Evolutionary conservation across 1,140 invertebrate species (phyloP).

Genomic region (Diorhabda elongata): DNA sequence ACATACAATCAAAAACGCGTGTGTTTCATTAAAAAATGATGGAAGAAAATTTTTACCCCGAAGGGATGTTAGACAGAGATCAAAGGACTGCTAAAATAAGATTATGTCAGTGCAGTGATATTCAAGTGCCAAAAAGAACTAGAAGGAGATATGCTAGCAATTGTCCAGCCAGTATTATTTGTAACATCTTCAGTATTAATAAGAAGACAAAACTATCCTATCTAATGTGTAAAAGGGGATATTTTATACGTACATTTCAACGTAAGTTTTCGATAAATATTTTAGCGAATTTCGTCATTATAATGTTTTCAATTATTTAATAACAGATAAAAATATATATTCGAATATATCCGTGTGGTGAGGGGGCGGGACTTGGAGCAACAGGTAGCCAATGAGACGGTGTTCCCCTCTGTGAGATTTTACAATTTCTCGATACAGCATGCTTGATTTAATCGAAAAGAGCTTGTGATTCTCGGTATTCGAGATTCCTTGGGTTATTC

Average conservation of each 20-base stretch:
- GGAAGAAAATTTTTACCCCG: conserved; percentile 25
- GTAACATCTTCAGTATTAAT: conserved; percentile 10
- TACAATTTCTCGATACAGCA: conserved; percentile 20
- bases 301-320: too few relatives aligned
- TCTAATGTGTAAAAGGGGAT: conserved; percentile 21
- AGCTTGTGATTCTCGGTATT: conserved; percentile 19
- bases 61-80: conserved; percentile 40
- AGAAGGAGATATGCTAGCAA: conserved; percentile 10
- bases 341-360: conserved; percentile 22
- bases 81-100: conserved; percentile 36
- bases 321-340: not conserved
- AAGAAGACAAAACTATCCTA: conserved; percentile 21
- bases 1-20: conserved; percentile 21
- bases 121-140: conserved; percentile 16
- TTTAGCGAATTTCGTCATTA: not conserved
- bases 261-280: conserved; percentile 26
- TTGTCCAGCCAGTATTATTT: not conserved
- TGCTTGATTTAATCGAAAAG: conserved; percentile 21
- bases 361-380: conserved; percentile 31
- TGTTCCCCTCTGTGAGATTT: conserved; percentile 23
- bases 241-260: conserved; percentile 27
- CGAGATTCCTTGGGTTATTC: conserved; percentile 11
- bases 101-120: conserved; percentile 15
- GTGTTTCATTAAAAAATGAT: not conserved
- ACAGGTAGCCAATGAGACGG: conserved; percentile 38